Percentiles rank a stretch among this genome's conserved stretches.
These are phyloP conservation scores for Papilio demoleus DNA, from an alignment of 2,888 invertebrate genomes.

Conservation along the genomic window DNA sequence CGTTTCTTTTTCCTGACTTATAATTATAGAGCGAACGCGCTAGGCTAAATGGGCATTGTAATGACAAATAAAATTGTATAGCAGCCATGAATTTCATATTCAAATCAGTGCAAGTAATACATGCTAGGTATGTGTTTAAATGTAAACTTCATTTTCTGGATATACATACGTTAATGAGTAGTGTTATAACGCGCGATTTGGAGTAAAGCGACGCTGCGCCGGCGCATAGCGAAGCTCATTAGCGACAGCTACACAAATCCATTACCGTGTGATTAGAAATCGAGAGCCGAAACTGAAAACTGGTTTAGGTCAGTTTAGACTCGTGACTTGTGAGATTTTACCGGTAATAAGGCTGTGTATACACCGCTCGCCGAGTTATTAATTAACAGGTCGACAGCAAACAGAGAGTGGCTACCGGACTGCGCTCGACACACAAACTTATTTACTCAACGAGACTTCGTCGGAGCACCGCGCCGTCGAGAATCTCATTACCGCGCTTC, in stretches of 20 bases:
- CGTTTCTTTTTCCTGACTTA: conserved; percentile 78
- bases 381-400: conserved; percentile 84
- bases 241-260: conserved; percentile 52
- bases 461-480: conserved; percentile 71
- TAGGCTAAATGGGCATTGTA: conserved; percentile 78
- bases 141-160: conserved; percentile 59
- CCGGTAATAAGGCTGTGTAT: conserved; percentile 83
- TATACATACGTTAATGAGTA: conserved; percentile 63
- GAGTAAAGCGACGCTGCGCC: conserved; percentile 36
- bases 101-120: conserved; percentile 78
- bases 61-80: conserved; percentile 82
- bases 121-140: conserved; percentile 70
- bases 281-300: conserved; percentile 66
- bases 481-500: conserved; percentile 80
- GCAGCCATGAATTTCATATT: conserved; percentile 81
- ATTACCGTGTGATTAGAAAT: conserved; percentile 74
- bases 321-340: conserved; percentile 83
- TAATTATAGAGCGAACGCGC: conserved; percentile 79
- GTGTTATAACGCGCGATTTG: conserved; percentile 50
- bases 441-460: conserved; percentile 73
- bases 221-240: conserved; percentile 46
- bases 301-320: conserved; percentile 70
- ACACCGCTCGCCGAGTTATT: conserved; percentile 80
- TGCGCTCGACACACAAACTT: conserved; percentile 76
- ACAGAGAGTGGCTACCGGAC: conserved; percentile 79